Evolutionary conservation across 2,797 vertebrate species (phyloP), one percentile per base, ranked within the genome.

Genomic region (Cephalopachus bancanus): DNA sequence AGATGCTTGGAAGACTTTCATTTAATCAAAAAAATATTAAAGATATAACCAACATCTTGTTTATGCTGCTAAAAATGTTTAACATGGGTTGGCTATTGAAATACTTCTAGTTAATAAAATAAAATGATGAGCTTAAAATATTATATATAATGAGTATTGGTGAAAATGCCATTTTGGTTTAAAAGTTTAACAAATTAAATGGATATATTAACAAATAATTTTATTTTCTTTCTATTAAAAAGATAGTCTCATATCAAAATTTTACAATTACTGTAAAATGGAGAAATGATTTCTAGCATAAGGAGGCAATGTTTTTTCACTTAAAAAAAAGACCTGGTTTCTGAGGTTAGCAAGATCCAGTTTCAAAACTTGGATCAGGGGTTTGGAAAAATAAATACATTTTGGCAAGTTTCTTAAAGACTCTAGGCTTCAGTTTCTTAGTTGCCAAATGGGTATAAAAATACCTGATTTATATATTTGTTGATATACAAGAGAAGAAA

Each of bases 131-230:
- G 67, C 14, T 59, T 60, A 94, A 78, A 91, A 74, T 96, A 86
- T 74, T 96, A 98, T 95, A 91, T 44, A 87, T 51, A 97, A 95
- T 19, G 97, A 91, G 24, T 22, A 33, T 90, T 92, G 44, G 69
- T 97, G 78, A 97, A 98, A 98, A 96, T 94, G 80, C 85, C 85
- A 81, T 64, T 62, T 81, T 26, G 57, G 22, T 95, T 89, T 93
- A 96, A 98, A 98, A 94, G 59, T 97, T 98, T 97, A 98, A 81
- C 67, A 74, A 76, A 93, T 96, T 97, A 96, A 96, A 96, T 91
- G 93, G 83, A 76, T 22, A 72, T 7, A 20, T 26, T 72, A 51
- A 4, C 55, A 89, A 75, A 67, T 10, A 85, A 79, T 64, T 44
- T 86, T 17, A 22, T 81, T 85, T 85, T 19, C 9, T 91, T 93